phyloP scores from a whole-genome alignment of 2,888 invertebrate genomes.

The Drosophila tripunctata region DNA sequence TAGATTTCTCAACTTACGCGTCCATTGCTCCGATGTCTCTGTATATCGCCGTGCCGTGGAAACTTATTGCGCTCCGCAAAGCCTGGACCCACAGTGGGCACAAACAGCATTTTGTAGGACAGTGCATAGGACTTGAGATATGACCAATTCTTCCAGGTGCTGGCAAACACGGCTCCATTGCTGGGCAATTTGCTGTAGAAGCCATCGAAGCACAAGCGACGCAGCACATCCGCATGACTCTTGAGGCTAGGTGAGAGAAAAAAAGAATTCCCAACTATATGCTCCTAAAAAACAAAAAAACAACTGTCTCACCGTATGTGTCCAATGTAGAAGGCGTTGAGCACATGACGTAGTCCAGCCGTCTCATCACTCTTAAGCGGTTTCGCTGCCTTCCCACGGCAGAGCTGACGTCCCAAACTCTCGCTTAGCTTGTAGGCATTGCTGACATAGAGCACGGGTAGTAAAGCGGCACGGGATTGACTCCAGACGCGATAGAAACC shows the following conservation, averaged over 20 bases:
- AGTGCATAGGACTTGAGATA: conserved; percentile 86
- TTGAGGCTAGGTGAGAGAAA: conserved; percentile 73
- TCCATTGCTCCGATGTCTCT: conserved; percentile 83
- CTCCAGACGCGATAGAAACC: conserved; percentile 83
- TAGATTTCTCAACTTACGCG: conserved; percentile 79
- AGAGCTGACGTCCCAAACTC: conserved; percentile 72
- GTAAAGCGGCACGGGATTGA: conserved; percentile 69
- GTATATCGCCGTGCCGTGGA: conserved; percentile 82
- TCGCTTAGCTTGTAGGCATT: conserved; percentile 86
- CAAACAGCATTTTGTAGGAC: conserved; percentile 87
- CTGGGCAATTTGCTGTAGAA: conserved; percentile 88
- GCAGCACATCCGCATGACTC: conserved; percentile 85
- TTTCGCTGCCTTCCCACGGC: conserved; percentile 38
- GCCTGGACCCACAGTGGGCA: conserved; percentile 89
- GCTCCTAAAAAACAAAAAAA: background rate
- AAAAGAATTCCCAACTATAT: no score
- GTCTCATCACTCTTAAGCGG: conserved; percentile 26
- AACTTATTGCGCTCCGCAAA: conserved; percentile 87
- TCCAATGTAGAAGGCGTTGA: conserved; percentile 87
- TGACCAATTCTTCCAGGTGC: conserved; percentile 87
- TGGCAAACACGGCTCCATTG: conserved; percentile 88
- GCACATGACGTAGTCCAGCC: conserved; percentile 84
- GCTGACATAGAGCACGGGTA: conserved; percentile 88
- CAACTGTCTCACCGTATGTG: conserved; percentile 84
- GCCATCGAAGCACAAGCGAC: conserved; percentile 86